Evolutionary conservation across 2,797 vertebrate species (phyloP).

Genomic region (Pseudocheirus occidentalis): DNA sequence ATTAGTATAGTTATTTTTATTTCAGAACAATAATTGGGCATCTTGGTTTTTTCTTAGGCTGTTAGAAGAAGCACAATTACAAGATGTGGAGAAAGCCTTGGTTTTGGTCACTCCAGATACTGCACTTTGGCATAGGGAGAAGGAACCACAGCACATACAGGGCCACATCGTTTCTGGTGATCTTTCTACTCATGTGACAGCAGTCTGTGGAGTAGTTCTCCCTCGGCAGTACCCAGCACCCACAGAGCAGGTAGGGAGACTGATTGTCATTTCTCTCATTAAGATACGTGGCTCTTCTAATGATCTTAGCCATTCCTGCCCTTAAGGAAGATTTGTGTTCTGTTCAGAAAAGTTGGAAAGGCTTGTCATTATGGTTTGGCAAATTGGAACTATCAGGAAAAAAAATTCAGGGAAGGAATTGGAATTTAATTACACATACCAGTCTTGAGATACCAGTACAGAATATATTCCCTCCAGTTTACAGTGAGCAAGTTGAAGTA

Average conservation of each 20-base stretch:
- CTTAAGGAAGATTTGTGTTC: background rate
- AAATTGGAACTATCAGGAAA: background rate
- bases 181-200: slow-evolving; percentile 90
- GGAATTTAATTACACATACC: background rate
- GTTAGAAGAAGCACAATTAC: slow-evolving; percentile 91
- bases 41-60: slow-evolving; percentile 83
- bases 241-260: slow-evolving; percentile 84
- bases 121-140: slow-evolving; percentile 89
- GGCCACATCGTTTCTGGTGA: slow-evolving; percentile 91
- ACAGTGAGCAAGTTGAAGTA: background rate
- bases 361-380: background rate
- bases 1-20: background rate
- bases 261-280: background rate
- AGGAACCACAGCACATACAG: slow-evolving; percentile 85
- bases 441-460: background rate
- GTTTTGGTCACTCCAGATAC: slow-evolving; percentile 91
- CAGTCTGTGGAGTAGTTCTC: slow-evolving; percentile 93
- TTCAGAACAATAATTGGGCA: slow-evolving; percentile 54
- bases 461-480: background rate
- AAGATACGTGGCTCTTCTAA: background rate
- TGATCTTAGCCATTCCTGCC: background rate
- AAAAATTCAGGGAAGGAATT: background rate
- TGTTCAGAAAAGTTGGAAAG: background rate
- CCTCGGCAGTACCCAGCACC: slow-evolving; percentile 82
- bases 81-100: slow-evolving; percentile 92